Conservation (phyloP, 92 coral and sea anemone genomes). For the Siderastrea siderea region DNA sequence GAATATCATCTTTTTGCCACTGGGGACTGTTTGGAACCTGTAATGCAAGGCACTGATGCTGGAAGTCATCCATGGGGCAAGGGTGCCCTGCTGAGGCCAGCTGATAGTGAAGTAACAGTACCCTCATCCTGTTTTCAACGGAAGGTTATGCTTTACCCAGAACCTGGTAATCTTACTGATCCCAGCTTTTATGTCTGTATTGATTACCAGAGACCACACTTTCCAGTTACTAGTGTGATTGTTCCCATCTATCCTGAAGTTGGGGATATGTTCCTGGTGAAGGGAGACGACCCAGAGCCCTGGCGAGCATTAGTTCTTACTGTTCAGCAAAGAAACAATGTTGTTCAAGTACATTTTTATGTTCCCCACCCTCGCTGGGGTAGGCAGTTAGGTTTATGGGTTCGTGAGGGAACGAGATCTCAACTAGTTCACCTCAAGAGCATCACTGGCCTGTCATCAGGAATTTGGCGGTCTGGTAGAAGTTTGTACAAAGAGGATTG, state of each 20-base stretch:
- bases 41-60: conserved; percentile 29
- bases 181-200: conserved; percentile 23
- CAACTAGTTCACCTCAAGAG: too few relatives aligned
- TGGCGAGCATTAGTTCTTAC: conserved; percentile 45
- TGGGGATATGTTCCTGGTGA: conserved; percentile 59
- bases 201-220: conserved; percentile 26
- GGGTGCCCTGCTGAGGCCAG: conserved; percentile 29
- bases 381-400: too few relatives aligned
- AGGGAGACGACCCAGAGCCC: conserved; percentile 65
- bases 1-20: conserved; percentile 36
- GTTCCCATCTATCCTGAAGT: conserved; percentile 64
- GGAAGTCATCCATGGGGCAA: conserved; percentile 49
- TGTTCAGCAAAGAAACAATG: conserved; percentile 24
- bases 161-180: conserved; percentile 43
- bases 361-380: too few relatives aligned
- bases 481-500: conserved; percentile 41
- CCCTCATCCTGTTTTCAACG: conserved; percentile 38
- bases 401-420: too few relatives aligned
- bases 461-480: conserved; percentile 4
- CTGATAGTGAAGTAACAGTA: conserved; percentile 26
- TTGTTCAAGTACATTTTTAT: conserved; percentile 40
- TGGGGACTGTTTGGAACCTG: conserved; percentile 44
- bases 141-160: conserved; percentile 56
- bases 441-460: too few relatives aligned
- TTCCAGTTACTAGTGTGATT: conserved; percentile 44